Base-by-base conservation (phyloP, 2,113 vertebrate species). In the Trinectes maculatus region DNA sequence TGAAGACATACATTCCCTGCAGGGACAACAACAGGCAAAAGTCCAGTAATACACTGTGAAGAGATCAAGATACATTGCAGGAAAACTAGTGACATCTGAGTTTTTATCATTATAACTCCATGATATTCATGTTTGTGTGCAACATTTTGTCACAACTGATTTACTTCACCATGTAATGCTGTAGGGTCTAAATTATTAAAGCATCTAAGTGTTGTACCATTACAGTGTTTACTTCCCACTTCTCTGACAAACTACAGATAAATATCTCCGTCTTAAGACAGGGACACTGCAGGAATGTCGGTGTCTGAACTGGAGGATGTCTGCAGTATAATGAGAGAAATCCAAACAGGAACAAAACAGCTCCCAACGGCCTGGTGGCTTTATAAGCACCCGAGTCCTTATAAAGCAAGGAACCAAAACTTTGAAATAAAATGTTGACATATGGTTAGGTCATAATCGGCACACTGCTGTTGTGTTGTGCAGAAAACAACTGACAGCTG, bases 1-100 rank as follows among this genome's bases (percentile, higher is more conserved):
- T 94, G 84, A 99, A 99, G 28, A 99, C 95, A 80, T 97, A 99
- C 96, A 99, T 99, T 59, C 96, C 97, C 97, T 99, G 61, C 4
- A 25, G 40, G 75, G 48, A 61, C 46, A 31, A 56, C 42, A 78
- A 43, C 44, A 9, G 4, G 22, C 15, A 31, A 42, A 19, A 56
- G 22, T 6, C 24, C 33, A 16, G 49, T 1, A 8, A 51, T 19
- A 24, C 12, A 25, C 46, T 6, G 15, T 33, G 42, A 8, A 2
- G 15, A 13, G 3, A 36, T 28, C 25, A 47, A 22, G 4, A 24
- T 9, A n/a, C 42, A 22, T 0, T 24, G 5, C 5, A 44, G 12
- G 24, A 28, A 13, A 54, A 8, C 6, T 6, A n/a, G 12, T 24
- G 11, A 15, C 10, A 0, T 37, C 28, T 37, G 5, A 13, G 16